Evolutionary conservation across 2,113 vertebrate genomes (phyloP).

Genomic region (Ictalurus furcatus): DNA sequence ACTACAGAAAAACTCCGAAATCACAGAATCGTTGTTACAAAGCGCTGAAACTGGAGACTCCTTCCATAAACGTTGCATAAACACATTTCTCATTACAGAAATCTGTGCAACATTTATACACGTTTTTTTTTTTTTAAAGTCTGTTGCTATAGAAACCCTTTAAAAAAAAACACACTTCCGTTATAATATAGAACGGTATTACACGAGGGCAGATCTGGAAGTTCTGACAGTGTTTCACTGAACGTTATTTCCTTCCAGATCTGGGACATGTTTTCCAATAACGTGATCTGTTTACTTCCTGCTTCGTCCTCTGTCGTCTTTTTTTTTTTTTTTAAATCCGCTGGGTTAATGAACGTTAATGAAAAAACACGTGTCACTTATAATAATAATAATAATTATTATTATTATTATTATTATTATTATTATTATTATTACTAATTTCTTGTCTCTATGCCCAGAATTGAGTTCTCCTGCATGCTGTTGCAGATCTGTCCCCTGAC

Average conservation of each 20-base stretch:
- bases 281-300: background rate
- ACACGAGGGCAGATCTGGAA: background rate
- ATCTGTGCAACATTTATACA: background rate
- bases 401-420: too few species aligned
- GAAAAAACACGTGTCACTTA: background rate
- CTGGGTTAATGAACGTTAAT: background rate
- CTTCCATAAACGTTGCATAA: background rate
- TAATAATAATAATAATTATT: too few species aligned
- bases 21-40: background rate
- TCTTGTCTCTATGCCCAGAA: background rate
- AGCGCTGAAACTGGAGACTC: background rate
- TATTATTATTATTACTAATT: background rate
- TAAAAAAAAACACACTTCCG: background rate
- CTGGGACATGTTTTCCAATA: background rate
- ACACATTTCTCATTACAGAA: background rate
- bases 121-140: too few species aligned
- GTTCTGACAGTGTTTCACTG: background rate
- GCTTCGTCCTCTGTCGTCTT: background rate
- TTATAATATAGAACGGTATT: background rate
- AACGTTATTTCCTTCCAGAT: background rate
- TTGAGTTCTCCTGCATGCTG: slow-evolving; percentile 10
- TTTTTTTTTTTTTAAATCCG: too few species aligned
- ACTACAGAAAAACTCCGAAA: too few species aligned
- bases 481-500: slow-evolving; percentile 56
- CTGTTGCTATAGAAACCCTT: background rate